These are phyloP conservation scores for Sebastes diploproa DNA, from an alignment of 2,797 vertebrate species.

Conservation along the genomic window DNA sequence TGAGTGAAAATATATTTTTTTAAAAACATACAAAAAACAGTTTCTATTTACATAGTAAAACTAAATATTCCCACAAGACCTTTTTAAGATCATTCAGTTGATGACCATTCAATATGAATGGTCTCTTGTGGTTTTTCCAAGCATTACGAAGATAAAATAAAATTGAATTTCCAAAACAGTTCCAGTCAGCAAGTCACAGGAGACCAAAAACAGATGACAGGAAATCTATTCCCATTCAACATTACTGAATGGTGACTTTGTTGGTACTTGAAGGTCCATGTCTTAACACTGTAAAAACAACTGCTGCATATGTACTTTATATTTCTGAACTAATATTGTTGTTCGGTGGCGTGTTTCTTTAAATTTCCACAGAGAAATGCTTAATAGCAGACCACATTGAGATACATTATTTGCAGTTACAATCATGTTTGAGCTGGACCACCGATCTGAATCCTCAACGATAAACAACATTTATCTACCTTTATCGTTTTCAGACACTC, in stretches of 20 bases:
- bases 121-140: neutral
- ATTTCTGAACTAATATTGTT: too few species aligned
- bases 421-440: neutral
- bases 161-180: neutral
- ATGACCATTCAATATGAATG: slow-evolving; percentile 61
- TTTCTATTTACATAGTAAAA: slow-evolving; percentile 45
- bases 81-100: neutral
- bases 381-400: neutral
- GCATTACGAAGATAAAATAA: neutral
- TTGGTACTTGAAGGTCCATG: too few species aligned
- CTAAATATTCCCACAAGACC: neutral
- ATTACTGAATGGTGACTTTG: neutral
- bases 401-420: neutral
- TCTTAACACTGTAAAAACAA: neutral
- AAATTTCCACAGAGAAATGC: neutral
- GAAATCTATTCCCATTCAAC: neutral
- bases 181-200: neutral
- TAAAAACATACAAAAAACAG: slow-evolving; percentile 10
- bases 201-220: neutral
- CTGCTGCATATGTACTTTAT: neutral
- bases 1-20: slow-evolving; percentile 15
- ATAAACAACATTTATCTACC: neutral
- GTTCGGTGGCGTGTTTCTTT: neutral
- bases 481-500: neutral
- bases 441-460: neutral